phyloP scores from a whole-genome alignment of 2,113 vertebrate species.

The Morone chrysops region DNA sequence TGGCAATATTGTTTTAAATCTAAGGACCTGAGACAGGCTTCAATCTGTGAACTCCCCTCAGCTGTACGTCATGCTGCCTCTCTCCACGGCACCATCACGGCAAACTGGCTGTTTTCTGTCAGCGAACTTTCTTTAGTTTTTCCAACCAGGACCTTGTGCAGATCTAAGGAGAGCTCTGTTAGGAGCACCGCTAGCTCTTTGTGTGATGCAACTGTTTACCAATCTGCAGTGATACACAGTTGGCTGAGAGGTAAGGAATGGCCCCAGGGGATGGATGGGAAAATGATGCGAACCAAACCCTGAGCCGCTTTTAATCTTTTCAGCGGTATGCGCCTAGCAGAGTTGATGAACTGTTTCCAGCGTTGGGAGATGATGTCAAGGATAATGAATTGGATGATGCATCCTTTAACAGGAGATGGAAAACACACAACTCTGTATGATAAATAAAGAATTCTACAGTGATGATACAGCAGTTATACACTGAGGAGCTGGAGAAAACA shows the following conservation, averaged over 20 bases:
- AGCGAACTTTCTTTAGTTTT: conserved; percentile 5
- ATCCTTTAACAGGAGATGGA: conserved; percentile 12
- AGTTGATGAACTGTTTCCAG: conserved; percentile 25
- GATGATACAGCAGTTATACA: conserved; percentile 32
- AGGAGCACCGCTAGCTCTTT: conserved; percentile 6
- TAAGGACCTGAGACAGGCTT: neutral
- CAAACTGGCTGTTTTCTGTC: neutral
- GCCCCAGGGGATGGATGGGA: neutral
- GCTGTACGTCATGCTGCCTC: neutral
- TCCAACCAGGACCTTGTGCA: neutral
- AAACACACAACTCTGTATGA: conserved; percentile 17
- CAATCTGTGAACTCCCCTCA: neutral
- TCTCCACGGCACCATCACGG: neutral
- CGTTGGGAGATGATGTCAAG: conserved; percentile 3
- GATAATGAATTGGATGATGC: conserved; percentile 30
- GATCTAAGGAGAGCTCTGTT: conserved; percentile 9
- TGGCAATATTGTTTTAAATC: neutral
- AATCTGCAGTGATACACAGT: conserved; percentile 14
- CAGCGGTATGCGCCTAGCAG: neutral
- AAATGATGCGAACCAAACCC: neutral
- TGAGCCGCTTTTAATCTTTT: conserved; percentile 7
- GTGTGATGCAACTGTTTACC: conserved; percentile 32
- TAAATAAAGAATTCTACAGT: conserved; percentile 14
- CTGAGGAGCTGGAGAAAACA: neutral
- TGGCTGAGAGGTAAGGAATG: conserved; percentile 22